Evolutionary conservation across 2,888 invertebrate genomes (phyloP).

Genomic region (Ophion obscuratus): DNA sequence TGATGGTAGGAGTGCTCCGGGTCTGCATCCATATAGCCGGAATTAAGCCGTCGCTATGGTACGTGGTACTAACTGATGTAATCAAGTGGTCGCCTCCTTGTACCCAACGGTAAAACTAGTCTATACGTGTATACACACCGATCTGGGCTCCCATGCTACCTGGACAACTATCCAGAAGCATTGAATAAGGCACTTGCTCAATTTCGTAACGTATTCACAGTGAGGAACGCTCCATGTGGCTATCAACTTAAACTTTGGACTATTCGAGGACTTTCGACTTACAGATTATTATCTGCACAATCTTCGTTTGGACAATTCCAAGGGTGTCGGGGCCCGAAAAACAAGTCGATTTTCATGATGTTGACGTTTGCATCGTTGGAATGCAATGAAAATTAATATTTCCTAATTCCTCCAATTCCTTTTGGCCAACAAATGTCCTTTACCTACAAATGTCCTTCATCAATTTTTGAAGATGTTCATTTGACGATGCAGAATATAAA

Average conservation of each 20-base stretch:
- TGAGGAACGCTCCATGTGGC: not conserved
- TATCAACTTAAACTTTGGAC: constrained; percentile 14
- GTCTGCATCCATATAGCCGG: constrained; percentile 73
- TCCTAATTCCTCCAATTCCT: too few species aligned
- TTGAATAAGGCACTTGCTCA: constrained; percentile 49
- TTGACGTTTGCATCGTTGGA: too few species aligned
- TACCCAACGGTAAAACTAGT: constrained; percentile 41
- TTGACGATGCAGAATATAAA: too few species aligned
- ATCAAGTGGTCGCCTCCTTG: constrained; percentile 77
- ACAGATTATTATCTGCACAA: too few species aligned
- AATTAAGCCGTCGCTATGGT: constrained; percentile 78
- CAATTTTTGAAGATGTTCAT: too few species aligned
- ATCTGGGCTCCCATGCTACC: not conserved
- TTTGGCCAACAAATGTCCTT: too few species aligned
- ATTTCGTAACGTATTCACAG: constrained; percentile 25
- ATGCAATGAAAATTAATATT: too few species aligned
- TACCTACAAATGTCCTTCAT: too few species aligned
- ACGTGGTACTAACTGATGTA: constrained; percentile 79
- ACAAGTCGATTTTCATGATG: too few species aligned
- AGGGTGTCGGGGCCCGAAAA: too few species aligned
- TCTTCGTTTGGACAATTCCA: too few species aligned
- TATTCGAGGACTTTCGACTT: too few species aligned
- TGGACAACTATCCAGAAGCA: constrained; percentile 3
- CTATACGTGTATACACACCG: constrained; percentile 13
- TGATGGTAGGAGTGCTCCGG: constrained; percentile 46